These are phyloP conservation scores for Cremastobaeus sp. DNA, from an alignment of 2,888 invertebrate species.

Conservation along the genomic window DNA sequence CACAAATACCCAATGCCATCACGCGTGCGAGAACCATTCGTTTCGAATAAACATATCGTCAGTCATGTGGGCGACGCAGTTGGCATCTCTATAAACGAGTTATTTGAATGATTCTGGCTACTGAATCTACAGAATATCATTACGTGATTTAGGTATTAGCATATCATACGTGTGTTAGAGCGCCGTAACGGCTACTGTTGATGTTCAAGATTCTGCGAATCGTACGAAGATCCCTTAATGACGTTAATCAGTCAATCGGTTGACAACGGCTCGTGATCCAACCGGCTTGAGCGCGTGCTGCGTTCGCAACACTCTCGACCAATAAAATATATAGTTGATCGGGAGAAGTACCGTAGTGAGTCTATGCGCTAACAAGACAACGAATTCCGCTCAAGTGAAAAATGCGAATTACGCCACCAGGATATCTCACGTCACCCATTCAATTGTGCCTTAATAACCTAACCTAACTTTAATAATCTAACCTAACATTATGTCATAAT, in stretches of 20 bases:
- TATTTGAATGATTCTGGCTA: slow-evolving; percentile 65
- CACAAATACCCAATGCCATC: slow-evolving; percentile 8
- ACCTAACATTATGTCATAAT: too few relatives aligned
- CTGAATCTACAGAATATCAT: slow-evolving; percentile 67
- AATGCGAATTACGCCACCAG: slow-evolving; percentile 17
- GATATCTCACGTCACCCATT: slow-evolving; percentile 25
- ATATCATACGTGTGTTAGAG: slow-evolving; percentile 67
- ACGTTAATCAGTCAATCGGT: slow-evolving; percentile 71
- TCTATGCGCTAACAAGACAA: slow-evolving; percentile 26
- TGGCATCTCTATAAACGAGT: slow-evolving; percentile 62
- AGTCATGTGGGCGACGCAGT: slow-evolving; percentile 24
- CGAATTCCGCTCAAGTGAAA: slow-evolving; percentile 14
- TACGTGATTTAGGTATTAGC: slow-evolving; percentile 67
- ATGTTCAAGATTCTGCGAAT: slow-evolving; percentile 64
- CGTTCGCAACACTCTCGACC: slow-evolving; percentile 24
- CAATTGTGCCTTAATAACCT: too few relatives aligned
- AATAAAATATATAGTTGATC: slow-evolving; percentile 45
- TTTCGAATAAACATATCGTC: slow-evolving; percentile 46
- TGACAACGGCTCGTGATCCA: slow-evolving; percentile 65
- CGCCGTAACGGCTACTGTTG: slow-evolving; percentile 60
- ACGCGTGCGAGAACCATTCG: slow-evolving; percentile 7
- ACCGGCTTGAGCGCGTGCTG: slow-evolving; percentile 64
- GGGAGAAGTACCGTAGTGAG: slow-evolving; percentile 35
- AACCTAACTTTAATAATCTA: too few relatives aligned
- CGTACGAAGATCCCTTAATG: slow-evolving; percentile 65